phyloP scores from a whole-genome alignment of 2,888 invertebrate genomes.

The Koerneria pararmatus region DNA sequence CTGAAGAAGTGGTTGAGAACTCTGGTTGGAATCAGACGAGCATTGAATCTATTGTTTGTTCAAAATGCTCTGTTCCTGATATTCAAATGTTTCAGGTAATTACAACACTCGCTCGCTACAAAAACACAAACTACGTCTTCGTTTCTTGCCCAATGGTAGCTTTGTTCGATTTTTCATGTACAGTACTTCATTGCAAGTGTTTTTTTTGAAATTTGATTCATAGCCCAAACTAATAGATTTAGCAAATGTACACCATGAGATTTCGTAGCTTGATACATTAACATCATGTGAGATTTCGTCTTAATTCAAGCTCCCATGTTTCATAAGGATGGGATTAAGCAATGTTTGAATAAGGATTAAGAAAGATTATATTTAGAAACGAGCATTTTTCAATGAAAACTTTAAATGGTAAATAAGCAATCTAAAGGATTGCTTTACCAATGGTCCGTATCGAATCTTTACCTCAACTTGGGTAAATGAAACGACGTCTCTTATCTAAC shows the following conservation, averaged over 20 bases:
- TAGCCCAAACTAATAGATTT: neutral
- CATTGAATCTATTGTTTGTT: neutral
- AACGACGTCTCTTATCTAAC: no score
- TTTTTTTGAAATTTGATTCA: neutral
- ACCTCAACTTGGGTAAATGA: no score
- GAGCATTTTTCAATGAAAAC: no score
- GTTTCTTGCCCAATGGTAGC: constrained; percentile 39
- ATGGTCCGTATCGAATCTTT: no score
- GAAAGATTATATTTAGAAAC: no score
- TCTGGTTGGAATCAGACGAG: no score
- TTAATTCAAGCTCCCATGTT: neutral
- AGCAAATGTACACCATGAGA: neutral
- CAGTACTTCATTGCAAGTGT: neutral
- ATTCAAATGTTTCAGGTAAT: constrained; percentile 32
- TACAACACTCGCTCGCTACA: constrained; percentile 34
- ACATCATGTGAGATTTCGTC: neutral
- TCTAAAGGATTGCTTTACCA: no score
- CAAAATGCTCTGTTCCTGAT: neutral
- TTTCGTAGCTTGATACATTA: neutral
- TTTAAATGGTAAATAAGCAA: no score
- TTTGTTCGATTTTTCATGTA: neutral
- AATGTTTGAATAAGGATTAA: no score
- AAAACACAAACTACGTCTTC: constrained; percentile 41
- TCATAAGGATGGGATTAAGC: no score
- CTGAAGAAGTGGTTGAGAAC: no score